Base-by-base conservation (phyloP, 2,113 vertebrate species). In the Ornithorhynchus anatinus region DNA sequence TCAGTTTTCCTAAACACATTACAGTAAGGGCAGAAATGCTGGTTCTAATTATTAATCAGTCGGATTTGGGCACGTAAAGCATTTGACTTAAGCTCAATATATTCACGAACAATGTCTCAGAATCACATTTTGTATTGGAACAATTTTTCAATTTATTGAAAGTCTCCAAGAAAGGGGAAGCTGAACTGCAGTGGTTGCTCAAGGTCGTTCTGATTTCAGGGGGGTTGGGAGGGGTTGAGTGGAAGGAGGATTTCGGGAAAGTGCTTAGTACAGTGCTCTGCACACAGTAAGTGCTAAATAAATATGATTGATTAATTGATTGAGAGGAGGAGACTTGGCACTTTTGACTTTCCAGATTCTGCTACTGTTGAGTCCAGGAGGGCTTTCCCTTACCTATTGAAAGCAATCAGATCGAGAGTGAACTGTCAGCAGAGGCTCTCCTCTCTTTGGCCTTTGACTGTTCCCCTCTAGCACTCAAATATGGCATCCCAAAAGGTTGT, bases 1-100 rank as follows among this genome's bases (percentile, higher is more conserved):
- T 94, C 92, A 92, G 89, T 94, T 94, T 93, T 92, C 86, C 92
- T 92, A 92, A 93, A 94, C 91, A 94, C 81, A 92, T 93, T 93
- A 91, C 72, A 89, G 86, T 89, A 89, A 91, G 90, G 92, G 89
- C 90, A 91, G 92, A 92, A 89, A 92, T 89, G 90, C 87, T 90
- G 43, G 68, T 89, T 88, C 89, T 94, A 93, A 94, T 93, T 93
- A 93, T 94, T 92, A 92, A 94, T 93, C 92, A 92, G 92, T 87
- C 15, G 10, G 89, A 93, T 94, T 94, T 93, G 89, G 85, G 89
- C 84, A 93, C 60, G 83, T 83, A 89, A 87, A 93, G 86, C 88
- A 61, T 93, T 93, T 90, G 89, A 92, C 89, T 93, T 93, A 89
- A 90, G 87, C 93, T 91, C 92, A 84, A 87, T 93, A 88, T 83